Evolutionary conservation across 1,140 invertebrate species (phyloP).

Genomic region (Drosophila parabipectinata): DNA sequence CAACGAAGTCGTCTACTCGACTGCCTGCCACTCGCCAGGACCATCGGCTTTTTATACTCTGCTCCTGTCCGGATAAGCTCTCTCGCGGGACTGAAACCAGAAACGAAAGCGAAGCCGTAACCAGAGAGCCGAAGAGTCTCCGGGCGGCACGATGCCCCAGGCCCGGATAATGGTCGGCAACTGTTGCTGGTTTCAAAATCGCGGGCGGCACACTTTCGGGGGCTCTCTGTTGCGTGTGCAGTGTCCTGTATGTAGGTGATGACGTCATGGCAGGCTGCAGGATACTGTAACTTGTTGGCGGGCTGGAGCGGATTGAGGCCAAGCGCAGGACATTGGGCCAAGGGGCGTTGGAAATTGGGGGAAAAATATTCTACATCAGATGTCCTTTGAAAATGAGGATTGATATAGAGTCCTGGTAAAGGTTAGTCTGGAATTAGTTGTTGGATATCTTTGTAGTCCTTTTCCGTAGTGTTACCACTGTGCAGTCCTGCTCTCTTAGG

Average conservation of each 20-base stretch:
- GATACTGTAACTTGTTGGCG: conserved; percentile 44
- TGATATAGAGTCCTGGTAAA: neutral
- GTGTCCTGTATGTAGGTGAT: conserved; percentile 68
- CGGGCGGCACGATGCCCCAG: neutral
- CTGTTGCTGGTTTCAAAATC: conserved; percentile 75
- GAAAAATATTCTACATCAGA: too few species aligned
- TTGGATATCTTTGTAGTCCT: too few species aligned
- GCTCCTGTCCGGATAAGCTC: conserved; percentile 28
- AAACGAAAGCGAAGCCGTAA: neutral
- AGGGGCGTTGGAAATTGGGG: neutral
- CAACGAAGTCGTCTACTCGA: conserved; percentile 68
- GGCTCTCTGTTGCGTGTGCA: conserved; percentile 40
- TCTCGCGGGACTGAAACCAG: conserved; percentile 35
- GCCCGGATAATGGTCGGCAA: conserved; percentile 58
- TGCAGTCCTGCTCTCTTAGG: conserved; percentile 40
- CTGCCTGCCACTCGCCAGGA: conserved; percentile 55
- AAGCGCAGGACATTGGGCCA: conserved; percentile 47
- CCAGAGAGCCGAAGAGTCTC: neutral
- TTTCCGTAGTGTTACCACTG: conserved; percentile 17
- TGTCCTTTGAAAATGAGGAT: too few species aligned
- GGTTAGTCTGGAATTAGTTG: too few species aligned
- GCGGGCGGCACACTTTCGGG: conserved; percentile 66
- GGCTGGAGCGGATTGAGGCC: conserved; percentile 53
- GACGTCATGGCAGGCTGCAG: conserved; percentile 66
- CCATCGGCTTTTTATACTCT: conserved; percentile 62